Evolutionary conservation across 2,888 invertebrate species (phyloP), one percentile per base, ranked within the genome.

Genomic region (Acrobeloides nanus): DNA sequence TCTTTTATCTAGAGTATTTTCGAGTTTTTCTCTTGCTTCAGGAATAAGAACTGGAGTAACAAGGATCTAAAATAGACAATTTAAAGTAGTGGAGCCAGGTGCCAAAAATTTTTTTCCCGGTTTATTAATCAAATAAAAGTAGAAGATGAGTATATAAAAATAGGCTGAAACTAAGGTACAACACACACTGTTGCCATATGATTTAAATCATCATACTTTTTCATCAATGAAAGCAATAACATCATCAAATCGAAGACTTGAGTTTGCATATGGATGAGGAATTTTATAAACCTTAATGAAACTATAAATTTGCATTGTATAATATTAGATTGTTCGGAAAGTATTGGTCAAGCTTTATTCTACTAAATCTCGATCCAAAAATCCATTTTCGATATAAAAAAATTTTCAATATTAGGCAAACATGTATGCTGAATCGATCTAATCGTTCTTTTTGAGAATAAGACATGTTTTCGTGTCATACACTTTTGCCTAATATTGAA

Each of bases 151-250:
- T n/a, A n/a, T n/a, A n/a, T n/a, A n/a, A n/a, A n/a, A n/a, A n/a
- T n/a, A n/a, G n/a, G n/a, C n/a, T n/a, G n/a, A n/a, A n/a, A n/a
- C n/a, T n/a, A n/a, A n/a, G n/a, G n/a, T n/a, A n/a, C n/a, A 7
- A 21, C 27, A 10, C 17, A 6, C 32, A 42, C 7, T 40, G 2
- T 5, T 31, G 25, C 26, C 21, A 4, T 8, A 7, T 18, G 17
- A 25, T 2, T 6, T 2, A 15, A n/a, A 3, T 17, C 12, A 24
- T 12, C 31, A 27, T 35, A 59, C 57, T 23, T 41, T 47, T 8
- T 61, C 61, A 40, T 60, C 60, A 15, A 62, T 46, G 29, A 60
- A 59, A 6, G 51, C 35, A 18, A 62, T 35, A 23, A 62, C 34
- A 34, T 62, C 60, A 37, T 59, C 61, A 18, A 62, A 39, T 10